Base-by-base conservation (phyloP, 2,888 invertebrate genomes). In the Sinohyriopsis cumingii region DNA sequence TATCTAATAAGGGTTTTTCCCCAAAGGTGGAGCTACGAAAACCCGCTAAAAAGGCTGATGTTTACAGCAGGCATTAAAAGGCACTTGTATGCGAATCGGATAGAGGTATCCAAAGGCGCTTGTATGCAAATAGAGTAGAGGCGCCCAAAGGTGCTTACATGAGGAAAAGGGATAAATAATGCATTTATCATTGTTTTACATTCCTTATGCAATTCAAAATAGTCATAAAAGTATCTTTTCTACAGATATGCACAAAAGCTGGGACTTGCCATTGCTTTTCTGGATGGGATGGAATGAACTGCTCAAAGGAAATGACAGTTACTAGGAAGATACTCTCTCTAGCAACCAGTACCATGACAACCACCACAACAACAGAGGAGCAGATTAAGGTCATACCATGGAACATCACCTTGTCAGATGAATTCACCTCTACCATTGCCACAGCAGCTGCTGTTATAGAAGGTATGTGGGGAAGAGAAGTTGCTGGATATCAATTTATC, bases 221-320 rank as follows among this genome's bases (percentile, higher is more conserved):
- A 19, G 12, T 59, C 12, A 9, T 59, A 59, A 45, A 45, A 5
- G 24, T 78, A 61, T 61, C 59, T 89, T 64, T 72, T 65, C 63
- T 72, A 4, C 92, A 97, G 97, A 93, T 94, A 72, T 99, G 98
- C 90, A 96, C 98, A 20, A 98, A 97, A 90, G 92, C 93, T 80
- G 96, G 97, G 92, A 95, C 94, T 85, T 99, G 99, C 91, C 95
- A 95, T 89, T 99, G 99, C 92, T 92, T 95, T 87, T 92, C 92
- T 77, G 97, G 97, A 24, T 91, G 90, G 89, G 79, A 78, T 5
- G 89, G 90, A 18, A 65, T 66, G 6, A 88, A 88, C 68, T 91
- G 91, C 78, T 85, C 83, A n/a, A 66, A 73, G 20, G 79, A 72
- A 64, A 66, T 79, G 12, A 83, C 82, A 57, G 70, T 77, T 20